Evolutionary conservation across 2,797 vertebrate genomes (phyloP).

Genomic region (Galago senegalensis): DNA sequence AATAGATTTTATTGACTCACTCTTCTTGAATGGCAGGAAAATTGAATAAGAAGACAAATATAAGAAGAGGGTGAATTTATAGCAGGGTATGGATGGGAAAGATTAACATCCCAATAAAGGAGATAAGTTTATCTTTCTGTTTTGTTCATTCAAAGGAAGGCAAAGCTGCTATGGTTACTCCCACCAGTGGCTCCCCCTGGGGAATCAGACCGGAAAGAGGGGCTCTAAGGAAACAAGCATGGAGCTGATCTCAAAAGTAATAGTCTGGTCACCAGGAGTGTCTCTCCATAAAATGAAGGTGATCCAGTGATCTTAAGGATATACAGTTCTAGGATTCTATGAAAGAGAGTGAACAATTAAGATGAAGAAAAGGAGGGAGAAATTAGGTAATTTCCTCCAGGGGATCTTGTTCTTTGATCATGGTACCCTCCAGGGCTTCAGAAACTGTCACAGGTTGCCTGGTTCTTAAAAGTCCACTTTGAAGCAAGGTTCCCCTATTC

Average conservation of each 20-base stretch:
- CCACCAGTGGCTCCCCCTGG: neutral
- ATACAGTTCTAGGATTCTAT: conserved; percentile 13
- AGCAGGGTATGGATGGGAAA: neutral
- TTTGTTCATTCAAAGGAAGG: neutral
- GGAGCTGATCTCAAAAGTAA: neutral
- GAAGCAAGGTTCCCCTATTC: neutral
- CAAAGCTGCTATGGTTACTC: neutral
- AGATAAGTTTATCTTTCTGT: neutral
- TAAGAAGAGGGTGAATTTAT: neutral
- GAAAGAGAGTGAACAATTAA: neutral
- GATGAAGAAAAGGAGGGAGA: neutral
- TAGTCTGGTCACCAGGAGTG: neutral
- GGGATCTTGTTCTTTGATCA: neutral
- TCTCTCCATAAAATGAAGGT: neutral
- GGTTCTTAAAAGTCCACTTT: neutral
- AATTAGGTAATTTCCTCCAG: neutral
- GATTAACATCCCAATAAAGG: neutral
- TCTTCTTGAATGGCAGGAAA: neutral
- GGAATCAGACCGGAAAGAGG: neutral
- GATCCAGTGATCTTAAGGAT: neutral
- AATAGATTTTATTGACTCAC: neutral
- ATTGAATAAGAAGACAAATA: neutral
- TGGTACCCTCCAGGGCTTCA: neutral
- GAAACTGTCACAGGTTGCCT: neutral
- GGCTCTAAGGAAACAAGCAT: neutral